Conservation (phyloP, 2,113 vertebrate species). For the Dipodomys ordii region DNA sequence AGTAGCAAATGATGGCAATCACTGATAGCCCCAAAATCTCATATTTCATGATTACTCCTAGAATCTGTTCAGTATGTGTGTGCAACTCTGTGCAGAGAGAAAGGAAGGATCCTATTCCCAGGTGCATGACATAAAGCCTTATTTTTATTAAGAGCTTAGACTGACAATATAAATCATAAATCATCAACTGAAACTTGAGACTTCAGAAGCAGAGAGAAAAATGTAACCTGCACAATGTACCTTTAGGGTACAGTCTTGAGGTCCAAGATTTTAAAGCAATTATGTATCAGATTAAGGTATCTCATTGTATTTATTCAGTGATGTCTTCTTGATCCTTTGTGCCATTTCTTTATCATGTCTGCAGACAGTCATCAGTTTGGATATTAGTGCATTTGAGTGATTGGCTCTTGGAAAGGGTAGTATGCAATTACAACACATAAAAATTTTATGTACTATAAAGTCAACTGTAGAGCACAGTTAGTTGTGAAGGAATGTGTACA, state of each 20-base stretch:
- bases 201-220: slow-evolving; percentile 65
- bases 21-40: slow-evolving; percentile 38
- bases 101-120: slow-evolving; percentile 61
- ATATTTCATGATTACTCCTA: slow-evolving; percentile 75
- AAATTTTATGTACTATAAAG: not conserved
- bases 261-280: slow-evolving; percentile 54
- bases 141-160: slow-evolving; percentile 80
- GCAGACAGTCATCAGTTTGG: not conserved
- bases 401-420: not conserved
- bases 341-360: slow-evolving; percentile 41
- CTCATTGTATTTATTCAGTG: slow-evolving; percentile 30
- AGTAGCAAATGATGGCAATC: slow-evolving; percentile 71
- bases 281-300: slow-evolving; percentile 47
- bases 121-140: slow-evolving; percentile 70
- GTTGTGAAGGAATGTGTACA: not conserved
- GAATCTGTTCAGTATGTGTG: slow-evolving; percentile 70
- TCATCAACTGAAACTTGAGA: slow-evolving; percentile 65
- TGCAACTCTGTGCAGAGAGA: slow-evolving; percentile 49
- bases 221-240: slow-evolving; percentile 67
- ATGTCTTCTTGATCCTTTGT: slow-evolving; percentile 43
- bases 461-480: not conserved
- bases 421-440: slow-evolving; percentile 46
- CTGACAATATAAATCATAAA: slow-evolving; percentile 78
- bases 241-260: slow-evolving; percentile 34
- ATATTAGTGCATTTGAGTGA: slow-evolving; percentile 35